A percentile compares a stretch with the other conserved stretches of the same genome.
These are phyloP conservation scores for Rhabdomys pumilio DNA, from an alignment of 2,797 vertebrate genomes.

Conservation along the genomic window DNA sequence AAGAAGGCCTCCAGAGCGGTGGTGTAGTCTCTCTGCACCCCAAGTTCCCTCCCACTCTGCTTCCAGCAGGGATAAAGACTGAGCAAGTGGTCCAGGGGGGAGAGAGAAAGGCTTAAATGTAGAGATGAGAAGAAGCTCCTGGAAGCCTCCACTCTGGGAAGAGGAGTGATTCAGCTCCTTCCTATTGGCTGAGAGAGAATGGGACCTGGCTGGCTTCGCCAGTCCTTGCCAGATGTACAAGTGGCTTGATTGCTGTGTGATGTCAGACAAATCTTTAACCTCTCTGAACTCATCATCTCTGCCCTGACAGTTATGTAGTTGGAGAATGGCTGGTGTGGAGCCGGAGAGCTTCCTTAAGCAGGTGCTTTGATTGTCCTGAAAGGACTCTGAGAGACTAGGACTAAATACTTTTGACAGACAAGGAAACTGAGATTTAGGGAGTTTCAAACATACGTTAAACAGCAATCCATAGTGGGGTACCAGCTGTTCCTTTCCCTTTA, in stretches of 20 bases:
- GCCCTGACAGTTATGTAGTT: neutral
- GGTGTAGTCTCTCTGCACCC: neutral
- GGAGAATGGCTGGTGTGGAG: neutral
- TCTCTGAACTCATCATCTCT: neutral
- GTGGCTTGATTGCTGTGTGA: neutral
- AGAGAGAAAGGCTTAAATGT: neutral
- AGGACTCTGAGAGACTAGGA: neutral
- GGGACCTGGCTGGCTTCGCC: neutral
- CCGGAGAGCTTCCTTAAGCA: neutral
- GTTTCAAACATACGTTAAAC: neutral
- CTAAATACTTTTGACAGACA: neutral
- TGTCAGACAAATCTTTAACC: neutral
- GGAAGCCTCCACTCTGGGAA: neutral
- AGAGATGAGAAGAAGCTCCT: neutral
- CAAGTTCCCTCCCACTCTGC: neutral
- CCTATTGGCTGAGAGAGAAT: neutral
- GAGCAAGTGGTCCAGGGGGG: neutral
- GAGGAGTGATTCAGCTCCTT: neutral
- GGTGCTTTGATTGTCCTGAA: neutral
- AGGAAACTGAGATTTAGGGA: conserved; percentile 41
- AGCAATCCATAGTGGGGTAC: neutral
- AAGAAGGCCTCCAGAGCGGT: neutral
- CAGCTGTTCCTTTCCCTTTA: neutral
- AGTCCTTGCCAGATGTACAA: neutral
- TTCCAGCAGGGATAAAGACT: neutral